Conservation (phyloP, 2,888 invertebrate species). For the Polyommatus iphigenia region DNA sequence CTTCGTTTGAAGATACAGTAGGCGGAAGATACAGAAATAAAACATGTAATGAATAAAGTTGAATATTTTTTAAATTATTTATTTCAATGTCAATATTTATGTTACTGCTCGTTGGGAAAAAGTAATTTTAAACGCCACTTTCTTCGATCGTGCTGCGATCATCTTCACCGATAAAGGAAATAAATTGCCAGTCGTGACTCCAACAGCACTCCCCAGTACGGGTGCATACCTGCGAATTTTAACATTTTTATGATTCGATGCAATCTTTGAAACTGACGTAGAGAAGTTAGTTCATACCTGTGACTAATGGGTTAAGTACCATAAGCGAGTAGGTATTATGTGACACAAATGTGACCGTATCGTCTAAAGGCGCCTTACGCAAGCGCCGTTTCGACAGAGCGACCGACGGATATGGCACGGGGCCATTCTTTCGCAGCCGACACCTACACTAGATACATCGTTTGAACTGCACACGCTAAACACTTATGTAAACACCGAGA, state of each 20-base stretch:
- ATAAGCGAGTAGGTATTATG: constrained; percentile 24
- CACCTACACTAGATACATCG: constrained; percentile 68
- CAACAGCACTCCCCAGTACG: neutral
- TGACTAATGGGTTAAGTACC: constrained; percentile 15
- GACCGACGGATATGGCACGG: constrained; percentile 71
- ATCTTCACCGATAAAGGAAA: constrained; percentile 13
- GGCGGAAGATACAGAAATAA: neutral
- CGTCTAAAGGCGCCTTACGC: constrained; percentile 66
- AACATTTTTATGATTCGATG: constrained; percentile 11
- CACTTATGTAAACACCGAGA: constrained; percentile 59
- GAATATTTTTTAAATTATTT: neutral
- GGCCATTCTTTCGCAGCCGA: constrained; percentile 70
- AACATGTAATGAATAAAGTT: too few species aligned
- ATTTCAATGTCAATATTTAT: neutral
- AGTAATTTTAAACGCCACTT: constrained; percentile 2
- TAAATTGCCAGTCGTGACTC: constrained; percentile 15
- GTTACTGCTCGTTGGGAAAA: neutral
- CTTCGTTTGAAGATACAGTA: neutral
- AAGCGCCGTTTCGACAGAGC: constrained; percentile 69
- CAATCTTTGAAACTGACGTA: neutral
- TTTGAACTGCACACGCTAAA: constrained; percentile 62
- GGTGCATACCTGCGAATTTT: neutral
- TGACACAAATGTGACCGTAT: constrained; percentile 32
- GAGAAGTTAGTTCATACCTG: neutral
- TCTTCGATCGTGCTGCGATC: constrained; percentile 19